phyloP scores from a whole-genome alignment of 2,113 vertebrate species.

The Micromys minutus region DNA sequence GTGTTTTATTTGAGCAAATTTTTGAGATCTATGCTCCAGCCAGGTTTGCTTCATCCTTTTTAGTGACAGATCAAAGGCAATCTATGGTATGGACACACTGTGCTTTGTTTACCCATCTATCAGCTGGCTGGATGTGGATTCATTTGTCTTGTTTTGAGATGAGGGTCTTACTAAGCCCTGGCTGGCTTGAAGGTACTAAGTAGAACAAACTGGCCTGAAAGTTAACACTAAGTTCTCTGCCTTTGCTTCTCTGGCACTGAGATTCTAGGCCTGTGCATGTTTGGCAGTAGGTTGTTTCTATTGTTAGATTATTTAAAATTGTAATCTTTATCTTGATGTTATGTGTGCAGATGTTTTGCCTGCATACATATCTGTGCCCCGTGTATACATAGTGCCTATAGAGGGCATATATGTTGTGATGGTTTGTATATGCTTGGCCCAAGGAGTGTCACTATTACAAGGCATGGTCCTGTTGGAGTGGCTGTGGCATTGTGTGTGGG shows the following conservation, averaged over 20 bases:
- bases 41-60: neutral
- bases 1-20: neutral
- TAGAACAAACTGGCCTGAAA: neutral
- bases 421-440: too few species aligned
- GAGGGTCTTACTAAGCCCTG: neutral
- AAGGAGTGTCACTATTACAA: too few species aligned
- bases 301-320: neutral
- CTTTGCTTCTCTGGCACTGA: neutral
- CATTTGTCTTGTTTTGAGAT: neutral
- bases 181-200: neutral
- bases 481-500: too few species aligned
- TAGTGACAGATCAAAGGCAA: neutral
- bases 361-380: neutral
- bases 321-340: neutral
- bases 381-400: too few species aligned
- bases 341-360: neutral
- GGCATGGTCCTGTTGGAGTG: too few species aligned
- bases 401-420: too few species aligned
- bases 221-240: neutral
- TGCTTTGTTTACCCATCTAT: neutral
- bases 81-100: neutral
- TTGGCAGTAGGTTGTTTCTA: neutral
- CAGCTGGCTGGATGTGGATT: neutral
- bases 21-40: neutral
- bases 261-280: neutral